Conservation (phyloP, 2,113 vertebrate species). For the Sapayoa aenigma region DNA sequence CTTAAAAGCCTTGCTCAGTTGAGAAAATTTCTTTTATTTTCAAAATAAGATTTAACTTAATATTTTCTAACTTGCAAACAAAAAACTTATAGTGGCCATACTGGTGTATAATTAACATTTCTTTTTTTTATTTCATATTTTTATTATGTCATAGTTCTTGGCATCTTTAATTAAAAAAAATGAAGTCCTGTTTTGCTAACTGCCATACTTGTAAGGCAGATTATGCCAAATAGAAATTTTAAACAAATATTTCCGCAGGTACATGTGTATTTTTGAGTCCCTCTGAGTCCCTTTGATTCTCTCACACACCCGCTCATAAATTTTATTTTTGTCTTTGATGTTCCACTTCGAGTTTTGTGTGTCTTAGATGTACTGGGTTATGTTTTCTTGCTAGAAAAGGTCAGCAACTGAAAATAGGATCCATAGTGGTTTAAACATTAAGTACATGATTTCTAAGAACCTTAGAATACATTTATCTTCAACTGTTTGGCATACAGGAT, state of each 20-base stretch:
- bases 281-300: no score
- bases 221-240: not conserved
- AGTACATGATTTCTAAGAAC: constrained; percentile 2
- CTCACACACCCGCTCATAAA: not conserved
- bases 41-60: not conserved
- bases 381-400: constrained; percentile 12
- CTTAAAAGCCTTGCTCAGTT: not conserved
- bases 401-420: constrained; percentile 6
- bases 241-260: not conserved
- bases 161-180: not conserved
- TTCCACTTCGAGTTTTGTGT: not conserved
- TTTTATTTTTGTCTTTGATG: not conserved
- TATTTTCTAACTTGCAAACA: not conserved
- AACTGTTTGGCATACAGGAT: not conserved
- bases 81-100: not conserved
- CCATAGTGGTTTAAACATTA: constrained; percentile 8
- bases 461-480: not conserved
- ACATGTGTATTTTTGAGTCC: not conserved
- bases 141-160: not conserved
- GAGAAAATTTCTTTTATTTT: not conserved
- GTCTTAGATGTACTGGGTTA: not conserved
- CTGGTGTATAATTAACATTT: not conserved
- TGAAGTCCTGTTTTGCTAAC: not conserved
- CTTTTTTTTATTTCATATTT: not conserved
- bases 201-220: not conserved